Base-by-base conservation (phyloP, 2,113 vertebrate genomes). In the Coregonus clupeaformis region DNA sequence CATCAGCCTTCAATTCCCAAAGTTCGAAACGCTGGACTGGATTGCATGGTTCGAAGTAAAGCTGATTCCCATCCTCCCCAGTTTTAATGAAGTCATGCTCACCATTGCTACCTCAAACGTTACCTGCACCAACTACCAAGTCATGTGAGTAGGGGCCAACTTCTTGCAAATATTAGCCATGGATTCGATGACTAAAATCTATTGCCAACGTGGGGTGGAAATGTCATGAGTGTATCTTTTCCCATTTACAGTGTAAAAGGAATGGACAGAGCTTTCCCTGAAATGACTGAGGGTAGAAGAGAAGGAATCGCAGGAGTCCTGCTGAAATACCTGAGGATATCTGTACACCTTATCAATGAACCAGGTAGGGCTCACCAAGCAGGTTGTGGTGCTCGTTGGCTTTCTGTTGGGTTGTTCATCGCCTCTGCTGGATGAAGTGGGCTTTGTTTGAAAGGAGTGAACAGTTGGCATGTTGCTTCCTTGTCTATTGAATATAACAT, bases 61-160 rank as follows among this genome's bases (percentile, higher is more conserved):
- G 77, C 78, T 84, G 76, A 32, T 68, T 75, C 63, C 36, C 22
- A 3, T 83, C 68, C 80, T 85, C 22, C 66, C 81, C 49, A 81
- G 81, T 75, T 85, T 87, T 72, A 75, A 13, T 55, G 71, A 77
- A 77, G 36, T 18, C 65, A 83, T 80, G 83, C 74, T 85, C 67
- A 24, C 29, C 36, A 67, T 14, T n/a, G 70, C 75, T 62, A 79
- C 69, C 47, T 30, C 73, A 68, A n/a, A 27, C 30, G 27, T 76
- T 6, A 76, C 16, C 74, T 84, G 86, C 72, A 78, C 70, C 29
- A 81, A 69, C 69, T 85, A 88, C 77, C 82, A 52, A 0, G 42
- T 83, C 6, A 69, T 87, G 83, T 86, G 67, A 79, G 81, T 27
- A 27, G 27, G 27, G 18, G 12, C 20, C 1, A 18, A 57, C 55